phyloP scores from a whole-genome alignment of 2,888 invertebrate species.

The Lymantria dispar region DNA sequence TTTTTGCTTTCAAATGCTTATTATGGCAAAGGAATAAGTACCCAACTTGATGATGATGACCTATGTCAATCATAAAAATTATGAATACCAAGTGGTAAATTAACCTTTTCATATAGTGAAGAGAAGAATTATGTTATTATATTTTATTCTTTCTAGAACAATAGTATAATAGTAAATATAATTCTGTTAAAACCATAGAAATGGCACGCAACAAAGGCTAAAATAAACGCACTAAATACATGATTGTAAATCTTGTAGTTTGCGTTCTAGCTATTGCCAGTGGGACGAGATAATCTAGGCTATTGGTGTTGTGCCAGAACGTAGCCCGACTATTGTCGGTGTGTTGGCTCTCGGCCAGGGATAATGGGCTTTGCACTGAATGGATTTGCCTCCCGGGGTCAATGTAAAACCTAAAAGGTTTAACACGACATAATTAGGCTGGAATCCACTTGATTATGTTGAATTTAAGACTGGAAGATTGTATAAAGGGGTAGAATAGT shows the following conservation, averaged over 20 bases:
- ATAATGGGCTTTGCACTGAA: constrained; percentile 51
- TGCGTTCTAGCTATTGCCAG: constrained; percentile 40
- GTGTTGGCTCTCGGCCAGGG: constrained; percentile 62
- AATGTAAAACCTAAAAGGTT: neutral
- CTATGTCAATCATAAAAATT: too few relatives aligned
- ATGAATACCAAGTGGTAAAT: too few relatives aligned
- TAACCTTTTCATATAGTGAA: too few relatives aligned
- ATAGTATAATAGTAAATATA: too few relatives aligned
- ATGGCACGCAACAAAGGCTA: neutral
- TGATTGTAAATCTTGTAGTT: constrained; percentile 42
- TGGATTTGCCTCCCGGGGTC: constrained; percentile 37
- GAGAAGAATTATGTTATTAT: too few relatives aligned
- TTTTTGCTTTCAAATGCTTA: too few relatives aligned
- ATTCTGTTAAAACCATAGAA: too few relatives aligned
- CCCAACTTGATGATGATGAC: too few relatives aligned
- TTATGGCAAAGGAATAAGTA: too few relatives aligned
- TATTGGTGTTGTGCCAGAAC: constrained; percentile 65
- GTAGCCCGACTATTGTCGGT: constrained; percentile 48
- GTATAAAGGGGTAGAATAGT: neutral
- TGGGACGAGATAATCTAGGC: constrained; percentile 56
- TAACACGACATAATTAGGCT: neutral
- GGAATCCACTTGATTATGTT: neutral
- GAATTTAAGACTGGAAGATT: neutral
- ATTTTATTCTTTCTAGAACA: too few relatives aligned
- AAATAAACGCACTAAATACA: constrained; percentile 32